Evolutionary conservation across 2,797 vertebrate species (phyloP), one percentile per base, ranked within the genome.

Genomic region (Siniperca undulata): DNA sequence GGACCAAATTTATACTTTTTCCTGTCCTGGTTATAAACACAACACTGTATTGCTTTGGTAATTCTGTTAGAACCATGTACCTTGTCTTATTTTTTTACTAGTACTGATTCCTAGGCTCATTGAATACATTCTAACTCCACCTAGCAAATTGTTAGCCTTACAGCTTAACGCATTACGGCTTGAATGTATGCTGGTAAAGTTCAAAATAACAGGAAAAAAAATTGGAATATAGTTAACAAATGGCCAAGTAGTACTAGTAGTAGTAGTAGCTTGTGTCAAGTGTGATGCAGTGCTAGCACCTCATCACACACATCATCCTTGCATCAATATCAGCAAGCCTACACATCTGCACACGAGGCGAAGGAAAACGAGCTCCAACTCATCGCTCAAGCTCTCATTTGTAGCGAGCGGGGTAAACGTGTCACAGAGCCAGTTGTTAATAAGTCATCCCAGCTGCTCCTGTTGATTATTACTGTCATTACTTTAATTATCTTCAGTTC

Each of bases 401-500:
- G 93, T 89, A 73, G 87, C 71, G 50, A 88, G 84, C 56, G 75
- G 93, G 94, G 92, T 92, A 90, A 94, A 85, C 80, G 74, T 93
- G 92, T 93, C 94, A 91, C 89, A 42, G 81, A 91, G 91, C 90
- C 91, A 88, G 90, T 94, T 93, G 89, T 92, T 95, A 95, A 94
- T 95, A 95, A 94, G 93, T 96, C 93, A 94, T 94, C 92, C 89
- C 91, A 93, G 92, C 94, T 95, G 93, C 91, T 93, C 92, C 88
- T 86, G 92, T 92, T 94, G 92, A 93, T 94, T 95, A 95, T 95
- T 89, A 88, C 92, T 81, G 88, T 92, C 93, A 94, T 95, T 94
- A 94, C 91, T 94, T 93, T 93, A 95, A 95, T 95, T 93, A 94
- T 95, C 93, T 92, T 84, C 88, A 87, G 84, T 91, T 93, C 89